A percentile compares a stretch with the other conserved stretches of the same genome.
Conservation (phyloP, 2,888 invertebrate species). For the Agrotis puta region DNA sequence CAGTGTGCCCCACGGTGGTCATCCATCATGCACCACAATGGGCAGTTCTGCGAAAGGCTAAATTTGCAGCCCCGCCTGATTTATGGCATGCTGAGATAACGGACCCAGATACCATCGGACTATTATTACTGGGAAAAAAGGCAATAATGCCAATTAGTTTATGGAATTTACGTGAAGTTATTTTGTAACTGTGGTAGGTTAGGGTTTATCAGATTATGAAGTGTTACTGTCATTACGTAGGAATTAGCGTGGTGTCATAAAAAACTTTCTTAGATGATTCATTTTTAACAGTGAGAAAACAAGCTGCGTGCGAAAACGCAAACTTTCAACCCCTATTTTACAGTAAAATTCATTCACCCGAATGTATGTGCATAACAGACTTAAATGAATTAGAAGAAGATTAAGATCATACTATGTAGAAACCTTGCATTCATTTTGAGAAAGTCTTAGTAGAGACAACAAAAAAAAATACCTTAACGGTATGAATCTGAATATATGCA, state of each 20-base stretch:
- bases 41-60: conserved; percentile 69
- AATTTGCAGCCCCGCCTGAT: conserved; percentile 80
- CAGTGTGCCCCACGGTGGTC: conserved; percentile 53
- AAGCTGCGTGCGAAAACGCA: too few species aligned
- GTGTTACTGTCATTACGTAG: not conserved
- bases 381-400: not conserved
- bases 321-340: not conserved
- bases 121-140: conserved; percentile 63
- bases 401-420: not conserved
- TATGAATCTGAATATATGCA: too few species aligned
- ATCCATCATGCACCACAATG: conserved; percentile 74
- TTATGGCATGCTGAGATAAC: conserved; percentile 73
- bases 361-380: not conserved
- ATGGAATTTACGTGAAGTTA: conserved; percentile 60
- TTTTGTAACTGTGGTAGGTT: conserved; percentile 40
- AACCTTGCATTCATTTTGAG: not conserved
- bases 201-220: conserved; percentile 11
- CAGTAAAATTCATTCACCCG: not conserved
- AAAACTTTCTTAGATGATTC: not conserved
- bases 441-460: not conserved
- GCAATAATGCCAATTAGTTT: conserved; percentile 68
- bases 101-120: conserved; percentile 63
- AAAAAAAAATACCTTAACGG: not conserved
- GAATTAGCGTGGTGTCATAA: not conserved
- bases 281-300: not conserved